Conservation (phyloP, 2,113 vertebrate species). For the Rhinoderma darwinii region DNA sequence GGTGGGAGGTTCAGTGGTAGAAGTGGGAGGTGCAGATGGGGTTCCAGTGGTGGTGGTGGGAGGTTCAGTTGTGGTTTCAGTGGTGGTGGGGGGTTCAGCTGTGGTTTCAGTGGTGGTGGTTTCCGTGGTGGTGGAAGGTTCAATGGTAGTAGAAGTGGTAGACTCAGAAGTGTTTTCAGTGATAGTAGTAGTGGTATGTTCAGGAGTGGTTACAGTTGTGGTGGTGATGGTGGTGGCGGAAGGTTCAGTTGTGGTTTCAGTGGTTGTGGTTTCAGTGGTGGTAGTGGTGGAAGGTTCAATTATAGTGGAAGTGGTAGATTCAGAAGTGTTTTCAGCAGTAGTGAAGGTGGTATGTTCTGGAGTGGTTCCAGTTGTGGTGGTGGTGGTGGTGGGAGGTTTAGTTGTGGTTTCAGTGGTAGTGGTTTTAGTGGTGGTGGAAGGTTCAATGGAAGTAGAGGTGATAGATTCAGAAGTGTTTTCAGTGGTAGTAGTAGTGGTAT, state of each 20-base stretch:
- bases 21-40: background rate
- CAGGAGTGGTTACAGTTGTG: background rate
- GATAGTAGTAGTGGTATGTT: background rate
- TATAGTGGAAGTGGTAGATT: background rate
- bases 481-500: background rate
- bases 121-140: background rate
- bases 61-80: background rate
- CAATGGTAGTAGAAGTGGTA: background rate
- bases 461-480: too few species aligned
- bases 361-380: background rate
- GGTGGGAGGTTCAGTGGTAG: background rate
- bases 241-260: background rate
- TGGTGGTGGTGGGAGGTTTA: background rate
- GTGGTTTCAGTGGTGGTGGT: background rate
- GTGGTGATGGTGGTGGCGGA: background rate
- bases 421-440: background rate
- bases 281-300: background rate
- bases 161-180: too few species aligned
- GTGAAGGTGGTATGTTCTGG: background rate
- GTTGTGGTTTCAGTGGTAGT: background rate
- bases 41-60: background rate
- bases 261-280: background rate
- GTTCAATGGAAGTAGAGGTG: background rate
- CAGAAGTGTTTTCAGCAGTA: background rate
- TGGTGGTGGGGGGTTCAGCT: background rate